Evolutionary conservation across 2,888 invertebrate genomes (phyloP).

Genomic region (Netelia virgata): DNA sequence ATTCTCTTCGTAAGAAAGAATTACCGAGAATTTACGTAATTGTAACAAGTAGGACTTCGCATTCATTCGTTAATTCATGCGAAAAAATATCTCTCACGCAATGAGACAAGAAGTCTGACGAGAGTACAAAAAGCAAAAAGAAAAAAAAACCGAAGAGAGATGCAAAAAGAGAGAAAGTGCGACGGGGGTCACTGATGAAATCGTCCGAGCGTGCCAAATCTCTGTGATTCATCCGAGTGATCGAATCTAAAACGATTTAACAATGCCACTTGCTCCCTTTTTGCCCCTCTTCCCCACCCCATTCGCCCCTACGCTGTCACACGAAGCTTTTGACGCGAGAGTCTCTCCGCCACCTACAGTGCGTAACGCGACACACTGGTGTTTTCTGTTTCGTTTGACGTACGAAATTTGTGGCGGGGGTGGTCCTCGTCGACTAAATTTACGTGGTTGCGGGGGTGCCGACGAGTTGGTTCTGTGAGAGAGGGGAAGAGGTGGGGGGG

Average conservation of each 20-base stretch:
- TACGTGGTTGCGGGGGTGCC: conserved; percentile 45
- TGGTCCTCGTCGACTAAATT: conserved; percentile 21
- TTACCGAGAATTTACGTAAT: no score
- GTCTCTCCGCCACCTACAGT: conserved; percentile 70
- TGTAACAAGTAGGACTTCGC: not conserved
- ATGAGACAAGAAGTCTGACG: not conserved
- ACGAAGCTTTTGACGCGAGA: conserved; percentile 70
- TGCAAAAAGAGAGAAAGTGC: conserved; percentile 15
- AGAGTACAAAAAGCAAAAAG: not conserved
- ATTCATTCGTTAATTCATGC: not conserved
- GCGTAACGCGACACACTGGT: conserved; percentile 76
- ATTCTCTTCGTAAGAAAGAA: not conserved
- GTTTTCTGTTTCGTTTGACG: conserved; percentile 75
- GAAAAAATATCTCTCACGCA: conserved; percentile 32
- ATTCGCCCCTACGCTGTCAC: conserved; percentile 72
- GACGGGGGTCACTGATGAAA: conserved; percentile 46
- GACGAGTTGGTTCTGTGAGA: not conserved
- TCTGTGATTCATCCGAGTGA: conserved; percentile 76
- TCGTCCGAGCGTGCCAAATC: conserved; percentile 68
- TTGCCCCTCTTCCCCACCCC: not conserved
- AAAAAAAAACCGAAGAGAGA: not conserved
- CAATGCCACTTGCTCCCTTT: conserved; percentile 82
- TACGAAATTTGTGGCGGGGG: conserved; percentile 60
- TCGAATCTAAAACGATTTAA: conserved; percentile 77
- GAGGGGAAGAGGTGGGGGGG: not conserved